Percentiles rank a stretch among this genome's conserved stretches.
Evolutionary conservation across 2,888 invertebrate species (phyloP).

Genomic region (Xestia rhomboidea): DNA sequence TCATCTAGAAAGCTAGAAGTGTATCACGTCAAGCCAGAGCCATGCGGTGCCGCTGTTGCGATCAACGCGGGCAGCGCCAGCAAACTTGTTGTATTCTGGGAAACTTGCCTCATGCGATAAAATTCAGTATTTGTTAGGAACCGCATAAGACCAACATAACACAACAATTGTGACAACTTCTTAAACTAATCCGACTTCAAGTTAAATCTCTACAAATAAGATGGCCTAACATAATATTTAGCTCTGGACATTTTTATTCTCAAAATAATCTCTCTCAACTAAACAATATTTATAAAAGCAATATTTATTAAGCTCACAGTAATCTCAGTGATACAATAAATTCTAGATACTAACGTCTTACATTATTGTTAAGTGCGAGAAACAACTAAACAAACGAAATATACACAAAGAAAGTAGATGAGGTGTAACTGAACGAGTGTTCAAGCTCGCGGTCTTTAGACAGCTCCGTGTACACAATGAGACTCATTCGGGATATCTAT

Average conservation of each 20-base stretch:
- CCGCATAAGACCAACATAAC: background rate
- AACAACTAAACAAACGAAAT: background rate
- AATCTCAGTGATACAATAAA: conserved; percentile 13
- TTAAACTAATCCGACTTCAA: background rate
- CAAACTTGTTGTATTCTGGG: background rate
- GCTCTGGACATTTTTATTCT: background rate
- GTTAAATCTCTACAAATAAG: background rate
- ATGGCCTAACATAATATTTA: background rate
- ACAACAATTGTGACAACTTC: background rate
- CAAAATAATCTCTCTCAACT: background rate
- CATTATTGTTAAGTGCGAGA: background rate
- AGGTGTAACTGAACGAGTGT: background rate
- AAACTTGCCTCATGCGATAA: background rate
- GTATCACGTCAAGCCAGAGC: background rate
- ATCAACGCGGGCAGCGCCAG: background rate
- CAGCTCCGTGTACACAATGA: background rate
- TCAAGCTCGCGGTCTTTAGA: background rate
- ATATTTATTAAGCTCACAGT: background rate
- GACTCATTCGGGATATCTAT: background rate
- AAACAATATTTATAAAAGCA: conserved; percentile 16
- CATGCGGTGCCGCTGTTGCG: background rate
- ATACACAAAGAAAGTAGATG: background rate
- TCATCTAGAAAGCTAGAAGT: background rate
- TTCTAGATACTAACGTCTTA: conserved; percentile 1
- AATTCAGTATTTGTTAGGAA: background rate